These are phyloP conservation scores for Orgyia antiqua DNA, from an alignment of 2,888 invertebrate species.

Conservation along the genomic window DNA sequence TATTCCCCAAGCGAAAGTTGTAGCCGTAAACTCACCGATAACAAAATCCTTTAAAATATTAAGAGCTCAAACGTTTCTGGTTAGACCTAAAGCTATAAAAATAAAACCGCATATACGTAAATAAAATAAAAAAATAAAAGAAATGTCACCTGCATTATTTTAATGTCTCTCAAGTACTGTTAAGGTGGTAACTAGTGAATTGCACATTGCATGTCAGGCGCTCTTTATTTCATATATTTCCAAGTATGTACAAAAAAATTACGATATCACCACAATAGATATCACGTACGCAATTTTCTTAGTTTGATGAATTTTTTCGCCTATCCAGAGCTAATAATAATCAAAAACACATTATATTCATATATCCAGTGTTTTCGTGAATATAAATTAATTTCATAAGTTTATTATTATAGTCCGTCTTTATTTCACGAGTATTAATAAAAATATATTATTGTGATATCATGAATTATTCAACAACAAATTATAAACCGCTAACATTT, in stretches of 20 bases:
- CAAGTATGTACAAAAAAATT: conserved; percentile 39
- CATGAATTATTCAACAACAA: too few species aligned
- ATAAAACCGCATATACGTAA: conserved; percentile 6
- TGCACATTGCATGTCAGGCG: conserved; percentile 35
- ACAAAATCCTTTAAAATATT: conserved; percentile 12
- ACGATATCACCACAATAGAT: conserved; percentile 32
- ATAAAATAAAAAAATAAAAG: conserved; percentile 14
- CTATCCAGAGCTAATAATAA: too few species aligned
- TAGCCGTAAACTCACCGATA: conserved; percentile 10
- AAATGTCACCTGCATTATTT: conserved; percentile 28
- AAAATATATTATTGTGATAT: too few species aligned
- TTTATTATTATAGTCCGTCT: too few species aligned
- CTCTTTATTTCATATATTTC: conserved; percentile 36
- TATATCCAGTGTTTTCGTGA: too few species aligned
- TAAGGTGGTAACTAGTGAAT: conserved; percentile 25
- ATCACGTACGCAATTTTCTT: too few species aligned
- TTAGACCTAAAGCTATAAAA: conserved; percentile 5
- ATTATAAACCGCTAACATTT: too few species aligned
- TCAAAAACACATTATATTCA: too few species aligned
- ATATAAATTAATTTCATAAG: too few species aligned
- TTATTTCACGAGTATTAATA: too few species aligned
- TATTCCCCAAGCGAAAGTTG: conserved; percentile 6
- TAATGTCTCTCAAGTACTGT: conserved; percentile 25
- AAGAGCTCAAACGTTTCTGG: conserved; percentile 6
- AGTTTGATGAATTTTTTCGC: too few species aligned